Conservation (phyloP, 2,113 vertebrate genomes). For the Caloenas nicobarica region DNA sequence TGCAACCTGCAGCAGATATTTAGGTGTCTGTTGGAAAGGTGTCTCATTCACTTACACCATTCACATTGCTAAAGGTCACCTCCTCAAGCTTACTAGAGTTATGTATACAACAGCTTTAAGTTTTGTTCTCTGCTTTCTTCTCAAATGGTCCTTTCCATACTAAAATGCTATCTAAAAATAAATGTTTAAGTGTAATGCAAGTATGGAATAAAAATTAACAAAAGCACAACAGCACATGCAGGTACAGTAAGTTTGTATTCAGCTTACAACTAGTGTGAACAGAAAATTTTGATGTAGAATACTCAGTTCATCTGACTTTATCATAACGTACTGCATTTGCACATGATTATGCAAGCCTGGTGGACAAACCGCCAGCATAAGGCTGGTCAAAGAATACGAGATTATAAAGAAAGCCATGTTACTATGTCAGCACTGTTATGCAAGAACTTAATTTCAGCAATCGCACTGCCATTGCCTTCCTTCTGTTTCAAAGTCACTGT, state of each 20-base stretch:
- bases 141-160: background rate
- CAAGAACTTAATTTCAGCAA: background rate
- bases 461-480: background rate
- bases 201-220: background rate
- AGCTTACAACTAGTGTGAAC: background rate
- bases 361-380: background rate
- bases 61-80: background rate
- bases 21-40: background rate
- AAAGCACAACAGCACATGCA: background rate
- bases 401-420: background rate
- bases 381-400: background rate
- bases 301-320: background rate
- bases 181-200: background rate
- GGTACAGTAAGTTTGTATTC: background rate
- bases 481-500: background rate
- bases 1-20: background rate
- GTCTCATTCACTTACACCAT: background rate
- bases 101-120: background rate
- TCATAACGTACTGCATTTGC: background rate
- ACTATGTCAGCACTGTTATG: background rate
- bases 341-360: background rate
- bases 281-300: background rate
- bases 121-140: background rate
- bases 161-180: background rate
- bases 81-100: background rate